Conservation (phyloP, 2,888 invertebrate species). For the Napeogenes sylphis region DNA sequence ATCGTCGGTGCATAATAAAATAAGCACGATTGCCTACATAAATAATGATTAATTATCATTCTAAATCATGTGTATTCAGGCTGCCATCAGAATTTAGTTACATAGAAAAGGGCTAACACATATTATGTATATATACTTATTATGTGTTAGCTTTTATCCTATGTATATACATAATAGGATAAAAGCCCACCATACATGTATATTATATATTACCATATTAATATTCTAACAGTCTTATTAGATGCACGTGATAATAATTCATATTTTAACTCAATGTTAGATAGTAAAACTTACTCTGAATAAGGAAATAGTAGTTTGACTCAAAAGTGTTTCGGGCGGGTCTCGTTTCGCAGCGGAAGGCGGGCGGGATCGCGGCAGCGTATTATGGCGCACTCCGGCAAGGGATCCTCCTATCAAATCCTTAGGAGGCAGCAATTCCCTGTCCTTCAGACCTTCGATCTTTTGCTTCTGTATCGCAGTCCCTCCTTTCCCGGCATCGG, state of each 20-base stretch:
- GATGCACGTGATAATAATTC: constrained; percentile 6
- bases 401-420: constrained; percentile 63
- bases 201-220: not conserved
- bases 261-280: constrained; percentile 9
- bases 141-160: too few relatives aligned
- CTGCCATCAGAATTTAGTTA: constrained; percentile 8
- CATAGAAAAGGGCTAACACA: too few relatives aligned
- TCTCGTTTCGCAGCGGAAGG: constrained; percentile 51
- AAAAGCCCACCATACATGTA: too few relatives aligned
- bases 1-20: constrained; percentile 19
- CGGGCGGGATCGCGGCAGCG: constrained; percentile 64
- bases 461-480: constrained; percentile 70
- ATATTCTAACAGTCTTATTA: not conserved
- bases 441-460: constrained; percentile 64
- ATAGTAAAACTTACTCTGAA: constrained; percentile 65
- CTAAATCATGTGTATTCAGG: constrained; percentile 12
- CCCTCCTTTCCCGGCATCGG: constrained; percentile 49
- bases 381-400: constrained; percentile 66
- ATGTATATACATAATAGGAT: too few relatives aligned
- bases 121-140: too few relatives aligned
- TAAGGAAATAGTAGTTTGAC: constrained; percentile 58
- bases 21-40: constrained; percentile 11
- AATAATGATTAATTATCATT: constrained; percentile 16
- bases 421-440: constrained; percentile 69
- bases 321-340: constrained; percentile 47